These are phyloP conservation scores for Nestor notabilis DNA, from an alignment of 2,113 vertebrate species.

Conservation along the genomic window DNA sequence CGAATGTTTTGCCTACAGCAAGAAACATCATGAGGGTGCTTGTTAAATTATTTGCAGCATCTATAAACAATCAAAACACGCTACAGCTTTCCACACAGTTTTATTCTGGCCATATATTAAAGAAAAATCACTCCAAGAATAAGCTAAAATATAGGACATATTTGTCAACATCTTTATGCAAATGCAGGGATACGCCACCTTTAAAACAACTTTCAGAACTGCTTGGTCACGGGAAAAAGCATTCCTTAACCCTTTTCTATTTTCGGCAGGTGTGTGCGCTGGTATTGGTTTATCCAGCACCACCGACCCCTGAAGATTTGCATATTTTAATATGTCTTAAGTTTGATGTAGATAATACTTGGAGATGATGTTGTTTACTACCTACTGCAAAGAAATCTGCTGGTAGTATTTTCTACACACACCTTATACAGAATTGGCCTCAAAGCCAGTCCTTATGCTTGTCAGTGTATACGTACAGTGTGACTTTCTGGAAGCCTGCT, in stretches of 20 bases:
- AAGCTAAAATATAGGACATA: neutral
- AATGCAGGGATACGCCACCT: rapidly evolving
- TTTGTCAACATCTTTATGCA: neutral
- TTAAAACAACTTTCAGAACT: neutral
- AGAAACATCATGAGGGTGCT: neutral
- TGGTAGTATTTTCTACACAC: neutral
- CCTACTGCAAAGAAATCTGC: neutral
- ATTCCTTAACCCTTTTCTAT: neutral
- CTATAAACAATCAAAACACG: neutral
- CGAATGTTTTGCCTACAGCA: conserved; percentile 34
- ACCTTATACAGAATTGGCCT: neutral
- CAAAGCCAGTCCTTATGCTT: neutral
- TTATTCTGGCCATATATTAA: neutral
- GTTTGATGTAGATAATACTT: neutral
- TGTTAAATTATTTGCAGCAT: conserved; percentile 9
- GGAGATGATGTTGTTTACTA: rapidly evolving
- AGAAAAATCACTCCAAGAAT: neutral
- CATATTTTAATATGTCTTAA: neutral
- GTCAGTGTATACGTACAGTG: rapidly evolving
- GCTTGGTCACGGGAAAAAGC: neutral
- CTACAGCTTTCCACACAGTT: neutral
- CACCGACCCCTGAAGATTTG: neutral
- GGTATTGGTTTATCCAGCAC: neutral
- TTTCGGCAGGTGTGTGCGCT: neutral
- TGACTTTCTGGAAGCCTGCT: too few relatives aligned